Conservation (phyloP, 1,140 invertebrate species). For the Lithobius niger region DNA sequence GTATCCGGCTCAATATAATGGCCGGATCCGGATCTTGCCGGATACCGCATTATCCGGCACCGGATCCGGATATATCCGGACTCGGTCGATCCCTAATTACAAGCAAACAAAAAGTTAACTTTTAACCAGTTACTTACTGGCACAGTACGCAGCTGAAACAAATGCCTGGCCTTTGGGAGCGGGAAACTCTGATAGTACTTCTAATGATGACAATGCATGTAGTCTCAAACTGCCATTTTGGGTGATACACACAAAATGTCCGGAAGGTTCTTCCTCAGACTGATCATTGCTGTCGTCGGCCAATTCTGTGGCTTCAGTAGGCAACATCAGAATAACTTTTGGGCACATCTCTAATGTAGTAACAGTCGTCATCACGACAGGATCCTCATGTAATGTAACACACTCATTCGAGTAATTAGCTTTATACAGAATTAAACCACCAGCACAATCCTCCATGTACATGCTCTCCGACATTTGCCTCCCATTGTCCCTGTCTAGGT, state of each 20-base stretch:
- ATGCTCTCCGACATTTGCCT: background rate
- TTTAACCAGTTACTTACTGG: constrained; percentile 27
- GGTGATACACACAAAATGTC: constrained; percentile 27
- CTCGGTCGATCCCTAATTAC: too few relatives aligned
- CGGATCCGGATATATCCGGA: too few relatives aligned
- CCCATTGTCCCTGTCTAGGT: background rate
- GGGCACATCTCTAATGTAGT: constrained; percentile 11
- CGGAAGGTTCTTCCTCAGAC: constrained; percentile 15
- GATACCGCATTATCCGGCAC: too few relatives aligned
- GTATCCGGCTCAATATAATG: too few relatives aligned
- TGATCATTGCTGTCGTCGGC: constrained; percentile 3
- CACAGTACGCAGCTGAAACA: constrained; percentile 30
- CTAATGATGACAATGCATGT: constrained; percentile 25
- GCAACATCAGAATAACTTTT: constrained; percentile 15
- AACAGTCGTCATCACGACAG: constrained; percentile 18
- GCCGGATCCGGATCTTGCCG: too few relatives aligned
- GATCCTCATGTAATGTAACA: constrained; percentile 26
- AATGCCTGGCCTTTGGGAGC: constrained; percentile 25
- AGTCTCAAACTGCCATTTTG: constrained; percentile 26
- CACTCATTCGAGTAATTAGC: constrained; percentile 21
- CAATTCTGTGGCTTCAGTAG: constrained; percentile 11
- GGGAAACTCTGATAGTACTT: constrained; percentile 22
- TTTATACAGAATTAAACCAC: constrained; percentile 31
- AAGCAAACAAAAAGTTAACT: background rate
- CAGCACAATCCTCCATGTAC: constrained; percentile 14